A percentile compares a stretch with the other conserved stretches of the same genome.
These are phyloP conservation scores for Spheniscus mendiculus DNA, from an alignment of 2,113 vertebrate genomes.

Conservation along the genomic window DNA sequence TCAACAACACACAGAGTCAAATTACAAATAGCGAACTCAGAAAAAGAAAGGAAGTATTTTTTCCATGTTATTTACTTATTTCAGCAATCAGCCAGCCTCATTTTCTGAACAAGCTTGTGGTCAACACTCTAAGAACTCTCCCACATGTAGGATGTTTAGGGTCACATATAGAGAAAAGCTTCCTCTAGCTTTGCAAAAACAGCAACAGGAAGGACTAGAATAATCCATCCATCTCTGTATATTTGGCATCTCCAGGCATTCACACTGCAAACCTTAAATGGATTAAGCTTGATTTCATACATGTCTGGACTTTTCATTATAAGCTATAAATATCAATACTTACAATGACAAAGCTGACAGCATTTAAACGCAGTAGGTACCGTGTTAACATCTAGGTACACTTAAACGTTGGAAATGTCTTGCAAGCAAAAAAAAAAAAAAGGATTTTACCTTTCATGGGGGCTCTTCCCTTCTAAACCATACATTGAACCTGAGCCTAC, in stretches of 20 bases:
- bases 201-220: neutral
- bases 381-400: neutral
- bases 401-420: neutral
- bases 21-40: neutral
- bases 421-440: neutral
- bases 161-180: neutral
- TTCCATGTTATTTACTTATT: neutral
- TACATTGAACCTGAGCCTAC: neutral
- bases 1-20: neutral
- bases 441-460: neutral
- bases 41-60: neutral
- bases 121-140: rapidly evolving
- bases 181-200: neutral
- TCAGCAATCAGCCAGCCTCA: neutral
- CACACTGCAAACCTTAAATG: neutral
- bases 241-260: neutral
- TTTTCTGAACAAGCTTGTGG: neutral
- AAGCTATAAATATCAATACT: neutral
- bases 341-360: neutral
- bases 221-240: neutral
- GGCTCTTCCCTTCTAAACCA: neutral
- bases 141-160: neutral
- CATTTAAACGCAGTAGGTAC: neutral
- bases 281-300: neutral
- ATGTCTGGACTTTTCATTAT: neutral